Evolutionary conservation across 2,797 vertebrate species (phyloP), one percentile per base, ranked within the genome.

Genomic region (Diceros bicornis): DNA sequence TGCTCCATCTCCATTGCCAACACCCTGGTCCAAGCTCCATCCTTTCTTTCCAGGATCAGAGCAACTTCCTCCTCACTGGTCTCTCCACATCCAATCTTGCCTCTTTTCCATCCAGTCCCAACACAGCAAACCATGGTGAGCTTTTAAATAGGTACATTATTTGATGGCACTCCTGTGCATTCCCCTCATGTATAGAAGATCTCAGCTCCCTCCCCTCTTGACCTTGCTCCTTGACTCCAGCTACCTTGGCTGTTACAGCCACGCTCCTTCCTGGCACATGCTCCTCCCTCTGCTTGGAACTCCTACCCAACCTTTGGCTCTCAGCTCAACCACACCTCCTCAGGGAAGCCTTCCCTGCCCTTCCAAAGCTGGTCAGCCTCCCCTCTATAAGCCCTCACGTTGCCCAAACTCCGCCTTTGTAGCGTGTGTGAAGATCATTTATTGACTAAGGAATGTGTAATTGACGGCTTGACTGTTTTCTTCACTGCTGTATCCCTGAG

Each of bases 51-150:
- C 20, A 34, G 44, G 27, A 50, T 10, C 0, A 18, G 7, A 72
- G 32, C 14, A n/a, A 23, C 34, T 3, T 13, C 8, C 1, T 74
- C 25, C 25, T 61, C 41, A 8, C 12, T 55, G 18, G 12, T n/a
- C 25, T 87, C 16, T 44, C 27, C 14, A 59, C 1, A 11, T 62
- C 7, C 29, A 16, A 2, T 13, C 44, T 72, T 52, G 20, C n/a
- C 55, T 72, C 32, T 55, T 82, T 41, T 27, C 55, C 41, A 57
- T 21, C 34, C 6, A 16, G 11, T n/a, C 25, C 34, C 75, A 68
- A 52, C 2, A 29, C 21, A n/a, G 20, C 0, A 12, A 29, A 57
- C 13, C 27, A 21, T 25, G 21, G 4, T 1, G 29, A 72, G 41
- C 18, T 61, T 72, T 79, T 23, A 47, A n/a, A 55, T 52, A 57